phyloP scores from a whole-genome alignment of 2,888 invertebrate species.

The Congeria kusceri region DNA sequence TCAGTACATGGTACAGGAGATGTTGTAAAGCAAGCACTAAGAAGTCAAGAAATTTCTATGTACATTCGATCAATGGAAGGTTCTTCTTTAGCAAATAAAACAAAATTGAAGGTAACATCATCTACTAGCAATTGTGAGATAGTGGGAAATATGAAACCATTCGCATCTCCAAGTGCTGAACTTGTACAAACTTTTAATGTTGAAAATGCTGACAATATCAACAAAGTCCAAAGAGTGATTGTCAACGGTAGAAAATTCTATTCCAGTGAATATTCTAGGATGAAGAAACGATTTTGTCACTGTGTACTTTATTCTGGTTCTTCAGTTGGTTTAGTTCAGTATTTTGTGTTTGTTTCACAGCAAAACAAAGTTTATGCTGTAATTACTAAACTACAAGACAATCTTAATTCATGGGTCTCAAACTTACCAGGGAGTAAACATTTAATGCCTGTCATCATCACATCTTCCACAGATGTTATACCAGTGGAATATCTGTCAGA shows the following conservation, averaged over 20 bases:
- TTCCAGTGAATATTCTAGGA: slow-evolving; percentile 31
- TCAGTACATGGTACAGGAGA: slow-evolving; percentile 33
- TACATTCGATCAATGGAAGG: slow-evolving; percentile 14
- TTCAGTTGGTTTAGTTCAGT: slow-evolving; percentile 24
- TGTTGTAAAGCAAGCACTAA: slow-evolving; percentile 23
- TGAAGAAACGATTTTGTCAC: slow-evolving; percentile 36
- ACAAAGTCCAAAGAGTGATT: slow-evolving; percentile 28
- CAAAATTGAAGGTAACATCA: slow-evolving; percentile 33
- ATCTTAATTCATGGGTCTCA: slow-evolving; percentile 32
- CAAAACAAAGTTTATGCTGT: slow-evolving; percentile 29
- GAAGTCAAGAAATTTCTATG: slow-evolving; percentile 14
- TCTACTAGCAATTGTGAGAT: slow-evolving; percentile 30
- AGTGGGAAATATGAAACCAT: slow-evolving; percentile 17
- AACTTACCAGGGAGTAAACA: slow-evolving; percentile 37
- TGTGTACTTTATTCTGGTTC: slow-evolving; percentile 18
- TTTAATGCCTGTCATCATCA: slow-evolving; percentile 23
- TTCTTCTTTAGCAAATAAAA: neutral
- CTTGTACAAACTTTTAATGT: slow-evolving; percentile 11
- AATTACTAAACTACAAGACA: slow-evolving; percentile 25
- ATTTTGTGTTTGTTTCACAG: slow-evolving; percentile 31
- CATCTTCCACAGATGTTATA: slow-evolving; percentile 21
- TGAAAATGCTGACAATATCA: slow-evolving; percentile 12
- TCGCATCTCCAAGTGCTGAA: slow-evolving; percentile 6
- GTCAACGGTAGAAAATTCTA: slow-evolving; percentile 27
- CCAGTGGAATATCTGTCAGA: slow-evolving; percentile 17